phyloP scores from a whole-genome alignment of 1,140 invertebrate species.

The Acromyrmex echinatior region DNA sequence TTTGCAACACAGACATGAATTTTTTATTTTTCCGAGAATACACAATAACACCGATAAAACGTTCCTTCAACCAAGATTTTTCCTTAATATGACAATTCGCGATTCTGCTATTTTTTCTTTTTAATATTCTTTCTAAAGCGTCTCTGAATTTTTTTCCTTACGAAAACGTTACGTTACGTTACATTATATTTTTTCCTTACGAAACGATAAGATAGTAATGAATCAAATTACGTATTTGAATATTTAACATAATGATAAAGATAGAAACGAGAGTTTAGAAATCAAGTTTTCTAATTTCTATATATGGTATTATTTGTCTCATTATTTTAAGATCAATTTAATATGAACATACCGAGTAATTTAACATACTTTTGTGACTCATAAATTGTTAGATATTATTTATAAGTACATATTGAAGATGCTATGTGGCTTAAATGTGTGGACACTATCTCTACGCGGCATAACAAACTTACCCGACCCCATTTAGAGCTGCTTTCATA shows the following conservation, averaged over 20 bases:
- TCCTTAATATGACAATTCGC: background rate
- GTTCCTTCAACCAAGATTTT: background rate
- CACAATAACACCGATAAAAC: background rate
- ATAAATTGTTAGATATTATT: background rate
- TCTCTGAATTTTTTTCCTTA: background rate
- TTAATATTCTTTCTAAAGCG: background rate
- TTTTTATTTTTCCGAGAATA: constrained; percentile 45
- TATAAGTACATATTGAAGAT: background rate
- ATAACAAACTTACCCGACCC: constrained; percentile 31
- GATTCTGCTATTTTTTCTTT: background rate
- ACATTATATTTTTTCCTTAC: background rate
- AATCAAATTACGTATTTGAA: background rate
- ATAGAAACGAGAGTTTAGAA: background rate
- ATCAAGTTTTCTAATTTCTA: background rate
- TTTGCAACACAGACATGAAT: constrained; percentile 35
- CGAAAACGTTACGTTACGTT: background rate
- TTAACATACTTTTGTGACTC: background rate
- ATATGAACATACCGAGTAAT: background rate
- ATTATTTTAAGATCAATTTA: background rate
- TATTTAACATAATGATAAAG: background rate
- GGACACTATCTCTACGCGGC: background rate
- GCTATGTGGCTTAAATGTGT: constrained; percentile 14
- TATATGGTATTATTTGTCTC: background rate
- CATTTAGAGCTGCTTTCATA: constrained; percentile 36
- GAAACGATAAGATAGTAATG: background rate